These are phyloP conservation scores for Dicrostonyx torquatus DNA, from an alignment of 2,797 vertebrate genomes.

Conservation along the genomic window DNA sequence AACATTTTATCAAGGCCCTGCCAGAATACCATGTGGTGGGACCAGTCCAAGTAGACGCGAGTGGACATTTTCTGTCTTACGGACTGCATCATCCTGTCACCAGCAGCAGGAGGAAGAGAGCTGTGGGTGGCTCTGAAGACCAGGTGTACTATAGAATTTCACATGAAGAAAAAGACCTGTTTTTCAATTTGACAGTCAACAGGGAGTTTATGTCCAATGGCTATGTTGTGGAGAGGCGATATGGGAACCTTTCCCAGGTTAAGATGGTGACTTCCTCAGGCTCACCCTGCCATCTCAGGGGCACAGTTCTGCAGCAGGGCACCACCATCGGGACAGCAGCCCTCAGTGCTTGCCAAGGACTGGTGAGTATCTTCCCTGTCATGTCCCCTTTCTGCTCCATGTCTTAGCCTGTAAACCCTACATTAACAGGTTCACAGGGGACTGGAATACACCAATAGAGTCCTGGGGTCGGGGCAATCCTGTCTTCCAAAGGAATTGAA, in stretches of 20 bases:
- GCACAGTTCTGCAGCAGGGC: constrained; percentile 86
- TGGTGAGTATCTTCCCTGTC: constrained; percentile 89
- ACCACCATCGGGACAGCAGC: constrained; percentile 87
- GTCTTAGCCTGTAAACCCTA: not conserved
- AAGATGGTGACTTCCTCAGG: constrained; percentile 70
- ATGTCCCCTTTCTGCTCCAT: not conserved
- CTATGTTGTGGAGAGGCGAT: constrained; percentile 92
- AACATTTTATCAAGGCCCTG: constrained; percentile 84
- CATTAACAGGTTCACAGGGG: not conserved
- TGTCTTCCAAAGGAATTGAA: not conserved
- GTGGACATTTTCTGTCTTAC: constrained; percentile 92
- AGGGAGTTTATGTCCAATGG: constrained; percentile 88
- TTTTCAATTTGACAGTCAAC: constrained; percentile 92
- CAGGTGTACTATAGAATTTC: constrained; percentile 91
- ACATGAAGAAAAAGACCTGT: constrained; percentile 87
- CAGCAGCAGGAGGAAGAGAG: constrained; percentile 86
- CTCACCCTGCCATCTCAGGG: constrained; percentile 91
- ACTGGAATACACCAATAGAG: accelerated
- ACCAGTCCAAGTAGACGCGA: constrained; percentile 89
- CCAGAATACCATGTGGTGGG: constrained; percentile 89
- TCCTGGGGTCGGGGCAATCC: not conserved
- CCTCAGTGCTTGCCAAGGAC: constrained; percentile 93
- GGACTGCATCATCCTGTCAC: constrained; percentile 88
- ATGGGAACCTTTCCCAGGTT: constrained; percentile 85
- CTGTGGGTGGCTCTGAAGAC: constrained; percentile 79